Evolutionary conservation across 2,888 invertebrate genomes (phyloP).

Genomic region (Cryptocheilus praepositus): DNA sequence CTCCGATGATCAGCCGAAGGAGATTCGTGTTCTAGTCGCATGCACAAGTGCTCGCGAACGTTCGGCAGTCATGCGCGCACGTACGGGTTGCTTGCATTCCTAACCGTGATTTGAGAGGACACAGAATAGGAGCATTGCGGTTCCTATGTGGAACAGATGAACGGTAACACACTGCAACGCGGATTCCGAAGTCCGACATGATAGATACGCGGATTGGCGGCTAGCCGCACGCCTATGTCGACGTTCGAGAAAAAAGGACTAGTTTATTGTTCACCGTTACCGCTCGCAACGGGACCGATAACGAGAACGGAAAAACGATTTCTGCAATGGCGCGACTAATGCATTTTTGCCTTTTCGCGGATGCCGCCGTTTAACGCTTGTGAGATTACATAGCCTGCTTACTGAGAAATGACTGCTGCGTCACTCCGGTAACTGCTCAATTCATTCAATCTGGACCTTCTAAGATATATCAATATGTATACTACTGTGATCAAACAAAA

Average conservation of each 20-base stretch:
- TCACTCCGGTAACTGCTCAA: too few species aligned
- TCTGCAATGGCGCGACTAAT: too few species aligned
- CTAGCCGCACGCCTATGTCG: neutral
- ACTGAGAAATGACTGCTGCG: too few species aligned
- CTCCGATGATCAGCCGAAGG: neutral
- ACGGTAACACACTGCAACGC: conserved; percentile 42
- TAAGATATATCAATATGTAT: too few species aligned
- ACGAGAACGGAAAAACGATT: conserved; percentile 28
- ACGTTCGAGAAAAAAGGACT: conserved; percentile 20
- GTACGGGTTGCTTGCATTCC: conserved; percentile 3
- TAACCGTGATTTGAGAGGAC: conserved; percentile 24
- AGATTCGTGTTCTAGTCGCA: neutral
- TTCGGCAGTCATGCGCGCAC: too few species aligned
- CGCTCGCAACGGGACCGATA: conserved; percentile 39
- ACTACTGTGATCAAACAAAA: too few species aligned
- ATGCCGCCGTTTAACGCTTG: too few species aligned
- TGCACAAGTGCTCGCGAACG: too few species aligned
- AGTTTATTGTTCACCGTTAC: conserved; percentile 36
- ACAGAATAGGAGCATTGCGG: conserved; percentile 32
- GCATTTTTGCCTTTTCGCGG: too few species aligned
- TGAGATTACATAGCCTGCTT: too few species aligned
- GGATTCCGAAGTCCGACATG: too few species aligned
- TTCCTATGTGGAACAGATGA: conserved; percentile 42
- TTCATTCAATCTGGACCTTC: too few species aligned
- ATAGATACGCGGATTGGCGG: conserved; percentile 3